phyloP scores from a whole-genome alignment of 2,888 invertebrate genomes.

The Xestia sexstrigata region DNA sequence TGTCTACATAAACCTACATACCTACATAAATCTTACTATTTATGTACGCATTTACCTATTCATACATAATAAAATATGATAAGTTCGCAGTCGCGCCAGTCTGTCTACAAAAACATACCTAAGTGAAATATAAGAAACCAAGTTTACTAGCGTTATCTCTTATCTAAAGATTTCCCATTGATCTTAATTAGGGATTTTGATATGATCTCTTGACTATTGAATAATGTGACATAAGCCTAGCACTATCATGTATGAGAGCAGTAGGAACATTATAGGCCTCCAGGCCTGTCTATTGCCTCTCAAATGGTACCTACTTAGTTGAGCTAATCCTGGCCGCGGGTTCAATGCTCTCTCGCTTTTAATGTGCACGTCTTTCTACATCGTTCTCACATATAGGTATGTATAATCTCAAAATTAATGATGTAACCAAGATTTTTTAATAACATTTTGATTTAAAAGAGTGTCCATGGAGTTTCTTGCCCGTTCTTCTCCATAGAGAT shows the following conservation, averaged over 20 bases:
- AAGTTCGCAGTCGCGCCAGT: constrained; percentile 22
- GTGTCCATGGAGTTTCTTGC: too few species aligned
- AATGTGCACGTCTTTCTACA: too few species aligned
- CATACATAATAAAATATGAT: constrained; percentile 18
- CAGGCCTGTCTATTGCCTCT: too few species aligned
- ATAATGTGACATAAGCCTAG: neutral
- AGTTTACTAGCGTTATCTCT: neutral
- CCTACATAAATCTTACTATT: constrained; percentile 2
- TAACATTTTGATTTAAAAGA: too few species aligned
- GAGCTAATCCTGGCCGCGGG: neutral
- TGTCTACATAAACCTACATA: constrained; percentile 5
- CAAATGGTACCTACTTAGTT: neutral
- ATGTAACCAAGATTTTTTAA: too few species aligned
- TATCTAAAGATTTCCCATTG: neutral
- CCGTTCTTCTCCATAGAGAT: too few species aligned
- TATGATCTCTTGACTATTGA: neutral
- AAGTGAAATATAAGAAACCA: neutral
- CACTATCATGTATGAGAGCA: too few species aligned
- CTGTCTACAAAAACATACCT: constrained; percentile 30
- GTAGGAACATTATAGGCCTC: too few species aligned
- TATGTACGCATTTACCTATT: constrained; percentile 30
- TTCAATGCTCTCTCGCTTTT: too few species aligned
- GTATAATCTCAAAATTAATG: too few species aligned
- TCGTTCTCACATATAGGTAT: too few species aligned
- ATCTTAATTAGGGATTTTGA: neutral